Conservation (phyloP, 2,113 vertebrate species). For the Typhlomys cinereus region DNA sequence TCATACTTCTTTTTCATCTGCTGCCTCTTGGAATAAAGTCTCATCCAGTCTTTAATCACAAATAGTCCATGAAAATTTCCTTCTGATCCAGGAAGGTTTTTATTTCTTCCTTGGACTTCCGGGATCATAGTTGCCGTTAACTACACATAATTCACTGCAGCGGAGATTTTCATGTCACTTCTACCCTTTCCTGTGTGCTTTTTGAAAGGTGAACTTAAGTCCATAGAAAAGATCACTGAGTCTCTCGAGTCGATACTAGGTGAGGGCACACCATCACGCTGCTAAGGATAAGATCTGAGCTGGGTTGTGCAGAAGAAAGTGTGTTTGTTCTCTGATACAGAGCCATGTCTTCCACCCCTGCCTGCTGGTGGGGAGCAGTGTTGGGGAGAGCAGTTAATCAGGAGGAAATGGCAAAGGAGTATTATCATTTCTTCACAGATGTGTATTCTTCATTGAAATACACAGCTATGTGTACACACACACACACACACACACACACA, state of each 20-base stretch:
- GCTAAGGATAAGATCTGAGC: neutral
- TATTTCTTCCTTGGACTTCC: neutral
- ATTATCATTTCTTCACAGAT: neutral
- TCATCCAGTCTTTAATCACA: neutral
- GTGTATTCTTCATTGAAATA: slow-evolving; percentile 27
- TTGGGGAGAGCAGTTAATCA: neutral
- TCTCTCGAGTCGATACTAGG: neutral
- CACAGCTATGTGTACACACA: neutral
- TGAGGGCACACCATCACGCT: neutral
- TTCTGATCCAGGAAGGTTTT: neutral
- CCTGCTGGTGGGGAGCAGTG: neutral
- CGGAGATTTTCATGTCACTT: neutral
- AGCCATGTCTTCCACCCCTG: neutral
- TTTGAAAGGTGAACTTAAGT: slow-evolving; percentile 40
- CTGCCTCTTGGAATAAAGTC: neutral
- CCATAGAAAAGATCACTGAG: neutral
- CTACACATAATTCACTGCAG: slow-evolving; percentile 24
- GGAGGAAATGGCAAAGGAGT: neutral
- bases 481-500: no score
- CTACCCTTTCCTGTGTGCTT: slow-evolving; percentile 11
- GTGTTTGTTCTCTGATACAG: neutral
- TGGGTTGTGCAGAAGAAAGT: neutral
- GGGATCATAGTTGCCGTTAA: neutral
- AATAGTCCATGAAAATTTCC: neutral
- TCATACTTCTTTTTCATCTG: neutral